Conservation (phyloP, 2,797 vertebrate species). For the Malurus leucopterus region DNA sequence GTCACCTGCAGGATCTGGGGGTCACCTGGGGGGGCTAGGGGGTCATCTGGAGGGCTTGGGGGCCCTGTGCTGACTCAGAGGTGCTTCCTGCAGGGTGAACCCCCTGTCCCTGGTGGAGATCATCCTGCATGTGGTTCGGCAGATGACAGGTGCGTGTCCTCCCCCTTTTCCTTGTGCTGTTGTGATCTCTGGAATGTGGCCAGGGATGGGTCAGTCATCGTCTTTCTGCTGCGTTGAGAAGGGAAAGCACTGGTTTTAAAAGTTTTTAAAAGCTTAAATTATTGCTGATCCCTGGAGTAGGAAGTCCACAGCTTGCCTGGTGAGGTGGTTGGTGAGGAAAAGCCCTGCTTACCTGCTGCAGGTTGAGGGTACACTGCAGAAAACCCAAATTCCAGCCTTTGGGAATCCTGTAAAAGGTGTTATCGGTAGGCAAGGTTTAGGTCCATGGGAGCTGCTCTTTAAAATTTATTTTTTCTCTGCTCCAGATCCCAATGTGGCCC, state of each 20-base stretch:
- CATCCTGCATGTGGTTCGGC: conserved; percentile 88
- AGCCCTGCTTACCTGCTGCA: accelerated
- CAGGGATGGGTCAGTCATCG: background rate
- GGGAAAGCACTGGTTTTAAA: background rate
- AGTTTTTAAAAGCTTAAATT: accelerated
- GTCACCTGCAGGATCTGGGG: too few relatives aligned
- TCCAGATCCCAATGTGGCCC: conserved; percentile 89
- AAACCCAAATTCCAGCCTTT: background rate
- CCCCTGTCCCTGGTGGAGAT: conserved; percentile 95
- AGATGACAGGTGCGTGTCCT: conserved; percentile 84
- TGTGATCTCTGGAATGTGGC: too few relatives aligned
- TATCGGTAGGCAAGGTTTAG: accelerated
- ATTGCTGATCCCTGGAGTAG: accelerated
- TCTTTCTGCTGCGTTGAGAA: background rate
- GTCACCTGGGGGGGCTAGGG: background rate
- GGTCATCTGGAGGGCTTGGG: too few relatives aligned
- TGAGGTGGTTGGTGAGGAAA: background rate
- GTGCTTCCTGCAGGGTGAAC: conserved; percentile 75
- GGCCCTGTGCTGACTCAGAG: background rate
- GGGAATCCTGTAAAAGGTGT: accelerated
- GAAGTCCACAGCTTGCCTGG: accelerated
- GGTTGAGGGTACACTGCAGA: accelerated
- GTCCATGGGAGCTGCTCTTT: background rate
- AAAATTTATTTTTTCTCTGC: background rate
- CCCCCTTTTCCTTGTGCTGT: accelerated